These are phyloP conservation scores for Drosophila neotestacea DNA, from an alignment of 2,888 invertebrate species.

Conservation along the genomic window DNA sequence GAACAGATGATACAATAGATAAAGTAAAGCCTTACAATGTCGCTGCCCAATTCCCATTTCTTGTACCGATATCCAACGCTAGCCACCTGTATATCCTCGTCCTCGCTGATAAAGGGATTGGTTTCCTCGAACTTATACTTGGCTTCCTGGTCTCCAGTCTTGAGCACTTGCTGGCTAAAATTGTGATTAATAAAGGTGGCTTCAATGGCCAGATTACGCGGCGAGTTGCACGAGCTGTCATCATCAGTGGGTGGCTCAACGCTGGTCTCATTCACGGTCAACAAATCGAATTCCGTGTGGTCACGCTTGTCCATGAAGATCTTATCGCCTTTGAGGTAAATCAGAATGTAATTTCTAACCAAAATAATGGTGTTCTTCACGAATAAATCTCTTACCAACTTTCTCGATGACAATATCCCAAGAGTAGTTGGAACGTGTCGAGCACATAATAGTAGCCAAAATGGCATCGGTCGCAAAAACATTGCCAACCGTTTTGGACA, in stretches of 20 bases:
- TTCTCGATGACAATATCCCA: slow-evolving; percentile 99
- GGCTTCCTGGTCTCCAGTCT: slow-evolving; percentile 90
- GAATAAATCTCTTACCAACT: slow-evolving; percentile 87
- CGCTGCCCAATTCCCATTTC: slow-evolving; percentile 98
- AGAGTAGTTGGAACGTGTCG: slow-evolving; percentile 98
- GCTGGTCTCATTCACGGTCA: slow-evolving; percentile 99
- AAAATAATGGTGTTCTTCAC: not conserved
- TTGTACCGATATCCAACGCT: slow-evolving; percentile 98
- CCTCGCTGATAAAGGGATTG: slow-evolving; percentile 97
- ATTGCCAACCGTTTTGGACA: slow-evolving; percentile 97
- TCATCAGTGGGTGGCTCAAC: slow-evolving; percentile 99
- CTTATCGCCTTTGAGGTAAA: slow-evolving; percentile 89
- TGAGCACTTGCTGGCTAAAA: slow-evolving; percentile 97
- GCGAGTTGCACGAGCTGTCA: slow-evolving; percentile 97
- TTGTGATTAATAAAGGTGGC: slow-evolving; percentile 99
- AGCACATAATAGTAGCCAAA: slow-evolving; percentile 99
- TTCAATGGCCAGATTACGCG: slow-evolving; percentile 97
- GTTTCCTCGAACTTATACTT: slow-evolving; percentile 95
- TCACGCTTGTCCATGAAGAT: slow-evolving; percentile 99
- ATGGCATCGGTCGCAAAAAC: slow-evolving; percentile 99
- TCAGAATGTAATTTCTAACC: not conserved
- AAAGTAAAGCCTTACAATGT: slow-evolving; percentile 88
- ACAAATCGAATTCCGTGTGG: slow-evolving; percentile 97
- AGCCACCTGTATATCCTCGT: slow-evolving; percentile 96
- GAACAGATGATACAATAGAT: not conserved